Percentiles rank a stretch among this genome's conserved stretches.
Evolutionary conservation across 2,888 invertebrate species (phyloP).

Genomic region (Argyresthia goedartella): DNA sequence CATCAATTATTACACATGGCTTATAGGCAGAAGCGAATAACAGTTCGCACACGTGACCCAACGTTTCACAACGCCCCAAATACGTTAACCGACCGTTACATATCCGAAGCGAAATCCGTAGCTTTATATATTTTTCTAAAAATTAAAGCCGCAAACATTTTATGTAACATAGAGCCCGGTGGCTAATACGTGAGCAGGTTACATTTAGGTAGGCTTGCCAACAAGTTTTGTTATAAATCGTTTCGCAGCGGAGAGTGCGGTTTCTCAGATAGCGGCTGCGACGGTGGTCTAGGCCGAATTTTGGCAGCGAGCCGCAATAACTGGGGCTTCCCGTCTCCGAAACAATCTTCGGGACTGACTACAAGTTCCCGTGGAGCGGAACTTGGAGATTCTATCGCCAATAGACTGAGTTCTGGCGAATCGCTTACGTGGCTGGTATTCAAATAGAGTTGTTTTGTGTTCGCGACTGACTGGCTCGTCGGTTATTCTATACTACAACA

Average conservation of each 20-base stretch:
- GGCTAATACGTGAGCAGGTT: conserved; percentile 11
- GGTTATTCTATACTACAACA: no score
- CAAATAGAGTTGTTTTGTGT: conserved; percentile 10
- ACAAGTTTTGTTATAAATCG: conserved; percentile 41
- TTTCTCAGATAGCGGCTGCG: conserved; percentile 6
- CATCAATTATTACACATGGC: no score
- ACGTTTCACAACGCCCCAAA: background rate
- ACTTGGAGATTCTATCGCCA: conserved; percentile 4
- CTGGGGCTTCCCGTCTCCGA: conserved; percentile 1
- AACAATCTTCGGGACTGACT: conserved; percentile 6
- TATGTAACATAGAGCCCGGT: conserved; percentile 17
- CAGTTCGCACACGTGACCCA: no score
- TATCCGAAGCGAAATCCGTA: no score
- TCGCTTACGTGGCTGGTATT: background rate
- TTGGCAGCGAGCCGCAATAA: conserved; percentile 7
- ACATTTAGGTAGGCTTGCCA: conserved; percentile 30
- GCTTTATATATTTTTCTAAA: background rate
- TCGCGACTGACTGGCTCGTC: conserved; percentile 4
- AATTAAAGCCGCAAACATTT: conserved; percentile 12
- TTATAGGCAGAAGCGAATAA: no score
- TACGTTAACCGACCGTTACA: background rate
- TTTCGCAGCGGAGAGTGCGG: conserved; percentile 19
- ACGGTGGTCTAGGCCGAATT: conserved; percentile 4
- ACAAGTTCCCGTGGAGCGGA: conserved; percentile 1
- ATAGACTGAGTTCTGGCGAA: conserved; percentile 3